Evolutionary conservation across 2,797 vertebrate genomes (phyloP).

Genomic region (Micrastur ruficollis): DNA sequence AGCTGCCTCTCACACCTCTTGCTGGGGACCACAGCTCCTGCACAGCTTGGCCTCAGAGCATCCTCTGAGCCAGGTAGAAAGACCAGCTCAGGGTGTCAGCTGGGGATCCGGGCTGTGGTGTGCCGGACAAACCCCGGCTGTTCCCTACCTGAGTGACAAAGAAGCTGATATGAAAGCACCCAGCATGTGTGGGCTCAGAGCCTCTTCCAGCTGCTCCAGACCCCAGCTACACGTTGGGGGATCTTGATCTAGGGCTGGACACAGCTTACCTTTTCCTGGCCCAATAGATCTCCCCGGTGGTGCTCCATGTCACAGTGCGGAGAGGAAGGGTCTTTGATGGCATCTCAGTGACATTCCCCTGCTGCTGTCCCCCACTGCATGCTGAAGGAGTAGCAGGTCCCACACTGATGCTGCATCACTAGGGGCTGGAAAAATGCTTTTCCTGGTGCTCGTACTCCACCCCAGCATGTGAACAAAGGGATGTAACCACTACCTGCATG

Average conservation of each 20-base stretch:
- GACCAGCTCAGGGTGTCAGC: rapidly evolving
- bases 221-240: rapidly evolving
- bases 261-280: background rate
- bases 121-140: rapidly evolving
- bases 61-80: rapidly evolving
- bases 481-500: background rate
- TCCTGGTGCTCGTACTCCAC: rapidly evolving
- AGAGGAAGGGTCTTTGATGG: background rate
- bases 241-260: background rate
- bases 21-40: background rate
- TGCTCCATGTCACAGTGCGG: rapidly evolving
- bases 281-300: background rate
- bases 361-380: background rate
- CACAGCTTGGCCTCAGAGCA: background rate
- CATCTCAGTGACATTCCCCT: background rate
- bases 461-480: rapidly evolving
- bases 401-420: background rate
- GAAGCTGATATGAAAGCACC: background rate
- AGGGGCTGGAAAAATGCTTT: background rate
- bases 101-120: background rate
- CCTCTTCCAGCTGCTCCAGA: background rate
- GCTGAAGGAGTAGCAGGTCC: background rate
- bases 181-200: background rate
- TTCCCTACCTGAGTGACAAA: background rate
- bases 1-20: rapidly evolving